Evolutionary conservation across 2,797 vertebrate species (phyloP).

Genomic region (Gila robusta): DNA sequence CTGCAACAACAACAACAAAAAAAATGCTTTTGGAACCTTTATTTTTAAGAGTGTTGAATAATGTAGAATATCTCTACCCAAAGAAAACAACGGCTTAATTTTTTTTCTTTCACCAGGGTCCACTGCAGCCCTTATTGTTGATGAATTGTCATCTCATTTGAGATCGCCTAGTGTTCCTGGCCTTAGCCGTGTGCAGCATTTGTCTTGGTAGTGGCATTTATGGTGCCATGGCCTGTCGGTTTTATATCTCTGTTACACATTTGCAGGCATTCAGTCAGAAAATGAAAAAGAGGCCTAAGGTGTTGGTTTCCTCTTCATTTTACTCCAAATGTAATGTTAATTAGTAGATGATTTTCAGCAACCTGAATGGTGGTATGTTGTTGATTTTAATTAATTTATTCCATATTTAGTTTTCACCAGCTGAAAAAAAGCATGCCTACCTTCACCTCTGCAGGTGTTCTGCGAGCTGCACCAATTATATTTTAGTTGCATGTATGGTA

Average conservation of each 20-base stretch:
- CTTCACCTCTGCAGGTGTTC: conserved; percentile 46
- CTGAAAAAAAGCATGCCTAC: conserved; percentile 12
- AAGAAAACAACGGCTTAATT: not conserved
- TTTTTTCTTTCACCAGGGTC: not conserved
- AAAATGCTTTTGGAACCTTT: not conserved
- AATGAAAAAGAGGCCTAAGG: conserved; percentile 46
- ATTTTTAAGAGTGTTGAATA: not conserved
- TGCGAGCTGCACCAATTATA: conserved; percentile 40
- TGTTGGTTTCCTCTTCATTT: conserved; percentile 24
- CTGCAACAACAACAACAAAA: too few species aligned
- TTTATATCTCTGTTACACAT: conserved; percentile 55
- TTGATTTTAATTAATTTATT: conserved; percentile 28
- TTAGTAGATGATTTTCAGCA: not conserved
- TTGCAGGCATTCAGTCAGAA: conserved; percentile 49
- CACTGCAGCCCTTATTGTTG: conserved; percentile 17
- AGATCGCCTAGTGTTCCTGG: conserved; percentile 18
- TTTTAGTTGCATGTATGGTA: conserved; percentile 45
- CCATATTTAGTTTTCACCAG: not conserved
- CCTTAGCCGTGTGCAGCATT: conserved; percentile 13
- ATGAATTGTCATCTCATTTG: conserved; percentile 22
- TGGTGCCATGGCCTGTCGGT: conserved; percentile 42
- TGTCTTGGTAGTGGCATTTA: conserved; percentile 50
- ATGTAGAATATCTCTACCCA: not conserved
- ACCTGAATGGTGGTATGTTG: conserved; percentile 5
- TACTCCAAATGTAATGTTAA: conserved; percentile 10